These are phyloP conservation scores for Bryconaethiops microstoma DNA, from an alignment of 2,797 vertebrate species.

Conservation along the genomic window DNA sequence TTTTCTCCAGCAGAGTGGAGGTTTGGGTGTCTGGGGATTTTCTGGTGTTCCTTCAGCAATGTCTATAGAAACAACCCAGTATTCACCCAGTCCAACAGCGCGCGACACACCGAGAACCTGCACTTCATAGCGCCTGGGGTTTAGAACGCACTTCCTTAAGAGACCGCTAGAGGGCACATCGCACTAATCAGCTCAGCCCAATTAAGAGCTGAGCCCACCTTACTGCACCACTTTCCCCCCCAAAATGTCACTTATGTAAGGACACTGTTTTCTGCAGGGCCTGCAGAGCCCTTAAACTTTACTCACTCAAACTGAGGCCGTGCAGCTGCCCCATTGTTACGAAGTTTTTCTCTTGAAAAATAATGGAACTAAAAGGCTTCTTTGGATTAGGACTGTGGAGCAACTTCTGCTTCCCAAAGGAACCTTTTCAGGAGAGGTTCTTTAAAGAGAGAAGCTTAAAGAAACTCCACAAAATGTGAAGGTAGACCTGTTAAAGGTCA, in stretches of 20 bases:
- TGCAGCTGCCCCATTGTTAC: background rate
- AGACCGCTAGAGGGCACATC: slow-evolving; percentile 47
- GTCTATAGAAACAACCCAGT: too few species aligned
- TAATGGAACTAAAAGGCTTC: background rate
- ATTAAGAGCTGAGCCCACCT: background rate
- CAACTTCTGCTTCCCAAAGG: too few species aligned
- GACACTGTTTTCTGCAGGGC: background rate
- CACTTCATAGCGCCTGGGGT: background rate
- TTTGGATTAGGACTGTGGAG: too few species aligned
- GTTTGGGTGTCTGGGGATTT: too few species aligned
- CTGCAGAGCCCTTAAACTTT: background rate
- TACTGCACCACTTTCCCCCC: too few species aligned
- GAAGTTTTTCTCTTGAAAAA: slow-evolving; percentile 7
- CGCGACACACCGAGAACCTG: too few species aligned
- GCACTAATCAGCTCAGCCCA: slow-evolving; percentile 8
- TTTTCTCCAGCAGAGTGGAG: too few species aligned
- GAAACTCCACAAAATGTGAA: background rate
- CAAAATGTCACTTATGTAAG: background rate
- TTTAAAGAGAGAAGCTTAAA: too few species aligned
- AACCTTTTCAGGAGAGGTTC: too few species aligned
- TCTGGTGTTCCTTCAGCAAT: too few species aligned
- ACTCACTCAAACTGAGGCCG: background rate
- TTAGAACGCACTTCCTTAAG: background rate
- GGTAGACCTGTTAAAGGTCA: background rate
- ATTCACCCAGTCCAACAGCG: too few species aligned